Percentiles rank a stretch among this genome's conserved stretches.
Evolutionary conservation across 1,140 invertebrate genomes (phyloP).

Genomic region (Platyura marginata): DNA sequence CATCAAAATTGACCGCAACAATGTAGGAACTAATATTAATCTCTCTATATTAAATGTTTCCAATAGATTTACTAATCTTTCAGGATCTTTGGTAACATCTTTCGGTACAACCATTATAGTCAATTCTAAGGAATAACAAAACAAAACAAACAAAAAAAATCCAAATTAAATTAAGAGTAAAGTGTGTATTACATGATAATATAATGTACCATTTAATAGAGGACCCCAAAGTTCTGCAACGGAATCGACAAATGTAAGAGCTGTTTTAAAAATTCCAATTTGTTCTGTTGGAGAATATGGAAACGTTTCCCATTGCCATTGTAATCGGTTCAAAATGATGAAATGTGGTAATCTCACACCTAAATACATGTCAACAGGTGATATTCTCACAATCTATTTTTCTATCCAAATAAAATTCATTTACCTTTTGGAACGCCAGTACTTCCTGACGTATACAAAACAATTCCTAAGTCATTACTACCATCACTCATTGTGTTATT

Average conservation of each 20-base stretch:
- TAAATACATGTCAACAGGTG: slow-evolving; percentile 17
- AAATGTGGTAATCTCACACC: slow-evolving; percentile 64
- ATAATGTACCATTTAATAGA: slow-evolving; percentile 39
- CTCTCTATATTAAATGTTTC: slow-evolving; percentile 54
- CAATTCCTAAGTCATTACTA: slow-evolving; percentile 41
- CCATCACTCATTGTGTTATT: slow-evolving; percentile 15
- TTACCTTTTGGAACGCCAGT: slow-evolving; percentile 81
- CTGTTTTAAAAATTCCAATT: slow-evolving; percentile 67
- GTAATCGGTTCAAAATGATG: slow-evolving; percentile 57
- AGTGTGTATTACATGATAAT: slow-evolving; percentile 1
- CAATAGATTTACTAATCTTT: slow-evolving; percentile 43
- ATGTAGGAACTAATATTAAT: slow-evolving; percentile 63
- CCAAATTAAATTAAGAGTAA: neutral
- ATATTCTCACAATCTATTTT: neutral
- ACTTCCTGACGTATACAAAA: slow-evolving; percentile 85
- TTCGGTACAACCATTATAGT: slow-evolving; percentile 52
- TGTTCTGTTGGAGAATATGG: slow-evolving; percentile 45
- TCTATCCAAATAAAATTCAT: too few species aligned
- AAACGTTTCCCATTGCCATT: slow-evolving; percentile 67
- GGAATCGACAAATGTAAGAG: slow-evolving; percentile 75
- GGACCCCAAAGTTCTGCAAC: slow-evolving; percentile 73
- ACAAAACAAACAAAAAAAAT: neutral
- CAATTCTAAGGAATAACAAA: slow-evolving; percentile 8
- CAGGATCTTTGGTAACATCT: slow-evolving; percentile 50
- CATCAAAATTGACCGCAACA: slow-evolving; percentile 56